phyloP scores from a whole-genome alignment of 1,140 invertebrate genomes.

The Pygmarrhopalites habei region DNA sequence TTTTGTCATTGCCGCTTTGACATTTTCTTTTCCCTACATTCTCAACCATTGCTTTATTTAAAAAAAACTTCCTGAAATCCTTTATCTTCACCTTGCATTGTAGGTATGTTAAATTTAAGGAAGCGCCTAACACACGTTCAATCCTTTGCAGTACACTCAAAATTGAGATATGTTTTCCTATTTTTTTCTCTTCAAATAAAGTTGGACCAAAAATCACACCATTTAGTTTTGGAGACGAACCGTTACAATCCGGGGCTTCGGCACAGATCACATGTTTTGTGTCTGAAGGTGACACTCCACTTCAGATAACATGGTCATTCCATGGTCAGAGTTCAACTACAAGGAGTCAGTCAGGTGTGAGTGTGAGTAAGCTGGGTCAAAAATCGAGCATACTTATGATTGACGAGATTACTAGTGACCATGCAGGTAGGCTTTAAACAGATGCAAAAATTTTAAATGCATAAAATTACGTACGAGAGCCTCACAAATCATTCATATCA shows the following conservation, averaged over 20 bases:
- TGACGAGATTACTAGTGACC: conserved; percentile 42
- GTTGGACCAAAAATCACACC: conserved; percentile 46
- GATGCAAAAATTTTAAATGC: no score
- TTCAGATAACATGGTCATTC: conserved; percentile 53
- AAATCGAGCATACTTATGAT: conserved; percentile 46
- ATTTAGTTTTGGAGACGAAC: conserved; percentile 56
- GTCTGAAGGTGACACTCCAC: conserved; percentile 44
- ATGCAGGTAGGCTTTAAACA: conserved; percentile 45
- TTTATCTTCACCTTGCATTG: no score
- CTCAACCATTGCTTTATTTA: no score
- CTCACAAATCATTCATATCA: no score
- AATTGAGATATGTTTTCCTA: no score
- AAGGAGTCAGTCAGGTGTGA: conserved; percentile 17
- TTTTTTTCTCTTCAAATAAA: not conserved
- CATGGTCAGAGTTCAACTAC: conserved; percentile 8
- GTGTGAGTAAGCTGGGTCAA: conserved; percentile 29
- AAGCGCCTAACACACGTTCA: no score
- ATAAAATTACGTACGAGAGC: no score
- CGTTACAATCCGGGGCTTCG: conserved; percentile 40
- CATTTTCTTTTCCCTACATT: no score
- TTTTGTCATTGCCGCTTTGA: no score
- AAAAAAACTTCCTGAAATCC: no score
- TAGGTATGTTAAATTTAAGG: no score
- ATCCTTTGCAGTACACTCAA: no score
- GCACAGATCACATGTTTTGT: conserved; percentile 42